phyloP scores from a whole-genome alignment of 2,888 invertebrate species.

The Metellina segmentata region DNA sequence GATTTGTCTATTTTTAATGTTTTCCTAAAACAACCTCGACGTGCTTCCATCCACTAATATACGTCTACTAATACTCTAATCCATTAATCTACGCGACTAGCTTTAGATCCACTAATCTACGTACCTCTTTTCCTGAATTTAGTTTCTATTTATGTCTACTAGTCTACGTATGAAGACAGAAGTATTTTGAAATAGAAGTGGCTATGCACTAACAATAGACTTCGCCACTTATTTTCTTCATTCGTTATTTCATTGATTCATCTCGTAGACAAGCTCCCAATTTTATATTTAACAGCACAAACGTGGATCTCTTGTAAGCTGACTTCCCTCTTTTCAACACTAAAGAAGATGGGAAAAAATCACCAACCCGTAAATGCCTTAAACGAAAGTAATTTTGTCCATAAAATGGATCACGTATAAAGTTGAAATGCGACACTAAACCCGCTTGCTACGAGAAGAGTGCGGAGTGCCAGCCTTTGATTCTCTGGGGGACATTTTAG shows the following conservation, averaged over 20 bases:
- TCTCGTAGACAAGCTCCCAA: background rate
- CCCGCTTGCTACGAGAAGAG: background rate
- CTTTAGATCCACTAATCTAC: too few species aligned
- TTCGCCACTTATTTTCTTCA: background rate
- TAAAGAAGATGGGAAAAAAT: background rate
- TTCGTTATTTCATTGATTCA: background rate
- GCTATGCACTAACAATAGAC: too few species aligned
- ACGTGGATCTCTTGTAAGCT: background rate
- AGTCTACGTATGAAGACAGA: too few species aligned
- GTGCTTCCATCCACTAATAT: too few species aligned
- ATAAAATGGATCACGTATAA: conserved; percentile 25
- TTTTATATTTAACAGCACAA: background rate
- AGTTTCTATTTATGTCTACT: too few species aligned
- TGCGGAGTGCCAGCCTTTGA: background rate
- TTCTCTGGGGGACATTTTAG: background rate
- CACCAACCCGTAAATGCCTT: background rate
- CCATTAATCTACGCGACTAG: too few species aligned
- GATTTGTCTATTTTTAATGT: too few species aligned
- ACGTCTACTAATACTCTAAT: too few species aligned
- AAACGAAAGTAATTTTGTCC: conserved; percentile 5
- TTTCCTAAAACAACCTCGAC: too few species aligned
- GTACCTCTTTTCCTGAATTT: too few species aligned
- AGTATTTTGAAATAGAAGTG: too few species aligned
- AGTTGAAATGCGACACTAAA: conserved; percentile 8
- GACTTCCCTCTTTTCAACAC: background rate